Evolutionary conservation across 2,113 vertebrate species (phyloP), one percentile per base, ranked within the genome.

Genomic region (Chrysemys picta): DNA sequence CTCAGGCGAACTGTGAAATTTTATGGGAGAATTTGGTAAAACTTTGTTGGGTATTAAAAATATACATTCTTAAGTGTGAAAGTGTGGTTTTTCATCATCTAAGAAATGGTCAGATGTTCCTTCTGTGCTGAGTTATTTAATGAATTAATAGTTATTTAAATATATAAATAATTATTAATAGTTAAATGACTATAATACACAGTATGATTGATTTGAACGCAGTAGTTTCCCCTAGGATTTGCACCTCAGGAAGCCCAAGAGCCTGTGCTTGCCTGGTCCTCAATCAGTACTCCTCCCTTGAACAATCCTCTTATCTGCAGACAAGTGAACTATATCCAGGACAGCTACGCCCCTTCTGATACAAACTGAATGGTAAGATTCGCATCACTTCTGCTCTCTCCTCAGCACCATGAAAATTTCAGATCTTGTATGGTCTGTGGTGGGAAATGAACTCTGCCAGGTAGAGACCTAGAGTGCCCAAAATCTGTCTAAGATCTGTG

Each of bases 221-320:
- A 2, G 93, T 93, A 90, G 47, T 89, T 94, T 84, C 94, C 94
- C 94, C 86, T 95, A 95, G 47, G 75, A 65, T 47, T 47, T 78
- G 13, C 25, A 95, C 49, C 93, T 93, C 84, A 54, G 19, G 87
- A 84, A 93, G 62, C 78, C 79, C 90, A 90, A 93, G 83, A 91
- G 87, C 84, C 82, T 95, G 83, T 91, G 69, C 54, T 93, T 96
- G 91, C 95, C 54, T 4, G 47, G 24, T 45, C 75, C 42, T 89
- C 82, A 88, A 94, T 84, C 83, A 94, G 89, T 84, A 93, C 84
- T 38, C 56, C 47, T 76, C 80, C 80, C 42, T 94, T 85, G 82
- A 90, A 85, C 27, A 56, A 24, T 80, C 88, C 81, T 96, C 93
- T 94, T 72, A 87, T 89, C 94, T 85, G 91, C 84, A 88, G 86